Evolutionary conservation across 2,113 vertebrate species (phyloP).

Genomic region (Lagopus muta): DNA sequence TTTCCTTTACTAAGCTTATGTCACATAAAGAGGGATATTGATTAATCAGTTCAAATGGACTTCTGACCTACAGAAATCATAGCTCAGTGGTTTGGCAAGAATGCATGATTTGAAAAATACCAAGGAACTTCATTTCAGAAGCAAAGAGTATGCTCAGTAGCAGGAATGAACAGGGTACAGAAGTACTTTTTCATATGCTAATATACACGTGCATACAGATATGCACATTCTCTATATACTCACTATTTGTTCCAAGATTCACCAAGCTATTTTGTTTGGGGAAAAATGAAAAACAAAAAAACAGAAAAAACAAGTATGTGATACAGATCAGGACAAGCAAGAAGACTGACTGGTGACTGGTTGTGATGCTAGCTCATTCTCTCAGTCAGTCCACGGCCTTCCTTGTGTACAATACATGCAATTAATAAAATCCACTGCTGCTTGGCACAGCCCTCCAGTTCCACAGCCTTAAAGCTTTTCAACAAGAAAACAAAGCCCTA

Average conservation of each 20-base stretch:
- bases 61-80: background rate
- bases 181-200: background rate
- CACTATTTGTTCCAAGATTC: background rate
- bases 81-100: background rate
- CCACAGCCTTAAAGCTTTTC: background rate
- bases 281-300: background rate
- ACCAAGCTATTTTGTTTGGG: background rate
- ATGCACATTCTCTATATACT: background rate
- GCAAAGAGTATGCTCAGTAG: background rate
- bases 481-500: background rate
- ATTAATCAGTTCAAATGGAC: background rate
- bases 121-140: background rate
- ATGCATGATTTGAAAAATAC: background rate
- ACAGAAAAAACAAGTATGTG: too few relatives aligned
- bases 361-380: background rate
- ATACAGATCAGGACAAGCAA: background rate
- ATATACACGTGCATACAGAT: background rate
- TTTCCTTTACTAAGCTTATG: background rate
- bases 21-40: background rate
- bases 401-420: accelerated
- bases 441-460: background rate
- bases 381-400: background rate
- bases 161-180: background rate
- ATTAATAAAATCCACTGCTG: background rate
- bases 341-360: background rate